phyloP scores from a whole-genome alignment of 2,797 vertebrate genomes.

The Sebastes jordani region DNA sequence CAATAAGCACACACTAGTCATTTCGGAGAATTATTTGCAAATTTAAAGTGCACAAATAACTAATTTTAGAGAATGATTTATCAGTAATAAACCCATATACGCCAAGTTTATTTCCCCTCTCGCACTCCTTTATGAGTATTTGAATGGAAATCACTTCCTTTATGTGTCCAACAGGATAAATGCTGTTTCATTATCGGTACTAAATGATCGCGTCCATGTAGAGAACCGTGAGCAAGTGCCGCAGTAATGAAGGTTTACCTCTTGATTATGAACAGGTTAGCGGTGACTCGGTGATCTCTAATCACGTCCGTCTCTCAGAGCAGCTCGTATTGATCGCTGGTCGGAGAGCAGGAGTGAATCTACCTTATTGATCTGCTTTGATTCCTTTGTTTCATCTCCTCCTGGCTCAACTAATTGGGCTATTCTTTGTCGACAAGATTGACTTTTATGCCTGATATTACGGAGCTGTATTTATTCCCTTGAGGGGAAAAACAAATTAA shows the following conservation, averaged over 20 bases:
- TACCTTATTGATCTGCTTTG: constrained; percentile 76
- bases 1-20: neutral
- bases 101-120: neutral
- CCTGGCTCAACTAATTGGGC: constrained; percentile 75
- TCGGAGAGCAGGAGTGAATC: constrained; percentile 53
- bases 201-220: neutral
- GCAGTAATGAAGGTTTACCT: constrained; percentile 47
- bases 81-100: neutral
- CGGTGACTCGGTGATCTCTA: constrained; percentile 44
- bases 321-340: constrained; percentile 56
- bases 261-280: constrained; percentile 55
- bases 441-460: constrained; percentile 79
- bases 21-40: neutral
- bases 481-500: constrained; percentile 78
- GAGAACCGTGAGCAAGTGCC: neutral
- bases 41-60: neutral
- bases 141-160: neutral
- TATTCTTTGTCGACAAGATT: constrained; percentile 73
- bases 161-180: constrained; percentile 14
- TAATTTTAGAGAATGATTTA: rapidly evolving
- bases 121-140: neutral
- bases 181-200: neutral
- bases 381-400: constrained; percentile 76
- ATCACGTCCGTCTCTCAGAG: constrained; percentile 40
- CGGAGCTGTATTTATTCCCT: constrained; percentile 74